phyloP scores from a whole-genome alignment of 2,113 vertebrate genomes.

The Mobula birostris region DNA sequence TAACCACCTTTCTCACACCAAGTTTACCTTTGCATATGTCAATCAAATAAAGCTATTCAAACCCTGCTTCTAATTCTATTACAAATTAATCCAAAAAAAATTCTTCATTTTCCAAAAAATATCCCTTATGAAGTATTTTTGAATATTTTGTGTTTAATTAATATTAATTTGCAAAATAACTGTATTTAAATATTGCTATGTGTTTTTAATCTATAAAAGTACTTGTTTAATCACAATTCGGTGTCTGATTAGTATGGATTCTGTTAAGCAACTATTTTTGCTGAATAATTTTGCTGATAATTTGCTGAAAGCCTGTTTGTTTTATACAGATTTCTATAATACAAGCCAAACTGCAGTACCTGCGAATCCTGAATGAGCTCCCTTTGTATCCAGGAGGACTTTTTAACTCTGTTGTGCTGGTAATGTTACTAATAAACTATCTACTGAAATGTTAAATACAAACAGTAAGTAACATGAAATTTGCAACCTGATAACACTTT shows the following conservation, averaged over 20 bases:
- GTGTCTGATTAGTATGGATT: not conserved
- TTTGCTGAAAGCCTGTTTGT: not conserved
- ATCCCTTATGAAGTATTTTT: too few relatives aligned
- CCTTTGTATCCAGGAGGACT: conserved; percentile 91
- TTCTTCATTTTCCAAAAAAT: not conserved
- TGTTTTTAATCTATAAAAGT: not conserved
- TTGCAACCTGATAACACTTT: not conserved
- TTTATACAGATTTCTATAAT: conserved; percentile 76
- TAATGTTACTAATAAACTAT: conserved; percentile 49
- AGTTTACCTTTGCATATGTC: not conserved
- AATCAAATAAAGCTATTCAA: not conserved
- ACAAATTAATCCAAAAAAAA: not conserved
- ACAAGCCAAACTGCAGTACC: conserved; percentile 95
- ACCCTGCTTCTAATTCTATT: not conserved
- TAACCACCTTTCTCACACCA: not conserved
- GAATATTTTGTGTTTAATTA: not conserved
- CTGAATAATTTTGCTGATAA: not conserved
- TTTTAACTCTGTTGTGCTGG: conserved; percentile 92
- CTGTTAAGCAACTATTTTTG: not conserved
- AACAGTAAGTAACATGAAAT: not conserved
- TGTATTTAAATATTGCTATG: not conserved
- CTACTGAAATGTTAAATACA: not conserved
- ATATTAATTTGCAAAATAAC: not conserved
- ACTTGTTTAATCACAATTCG: not conserved
- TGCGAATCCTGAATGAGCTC: conserved; percentile 90